These are phyloP conservation scores for Plestiodon gilberti DNA, from an alignment of 2,113 vertebrate genomes.

Conservation along the genomic window DNA sequence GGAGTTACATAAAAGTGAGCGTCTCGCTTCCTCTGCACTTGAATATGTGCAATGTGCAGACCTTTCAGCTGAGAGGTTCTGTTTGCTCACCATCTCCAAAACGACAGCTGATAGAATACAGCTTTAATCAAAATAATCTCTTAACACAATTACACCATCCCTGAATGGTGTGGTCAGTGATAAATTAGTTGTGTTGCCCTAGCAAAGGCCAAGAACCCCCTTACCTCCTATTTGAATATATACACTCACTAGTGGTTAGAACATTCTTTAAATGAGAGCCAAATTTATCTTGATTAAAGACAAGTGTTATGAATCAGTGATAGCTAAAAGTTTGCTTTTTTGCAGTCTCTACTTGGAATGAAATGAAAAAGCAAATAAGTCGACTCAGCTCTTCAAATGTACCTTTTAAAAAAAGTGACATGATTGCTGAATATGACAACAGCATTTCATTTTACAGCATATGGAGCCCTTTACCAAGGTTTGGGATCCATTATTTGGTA, in stretches of 20 bases:
- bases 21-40: not conserved
- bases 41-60: constrained; percentile 3
- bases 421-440: constrained; percentile 55
- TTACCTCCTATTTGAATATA: constrained; percentile 42
- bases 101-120: constrained; percentile 17
- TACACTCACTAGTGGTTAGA: constrained; percentile 54
- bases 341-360: constrained; percentile 45
- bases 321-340: constrained; percentile 51
- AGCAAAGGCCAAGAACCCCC: constrained; percentile 20
- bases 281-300: constrained; percentile 70
- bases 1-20: not conserved
- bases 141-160: constrained; percentile 18
- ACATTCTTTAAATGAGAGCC: constrained; percentile 53
- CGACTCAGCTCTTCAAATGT: constrained; percentile 56
- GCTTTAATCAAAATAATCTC: constrained; percentile 10
- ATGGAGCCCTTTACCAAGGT: constrained; percentile 51
- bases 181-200: constrained; percentile 18
- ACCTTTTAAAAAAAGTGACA: not conserved
- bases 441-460: constrained; percentile 51
- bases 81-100: constrained; percentile 2
- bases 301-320: constrained; percentile 65
- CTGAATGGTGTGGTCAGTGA: constrained; percentile 6
- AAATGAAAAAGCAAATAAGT: constrained; percentile 51
- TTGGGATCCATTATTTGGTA: constrained; percentile 61
- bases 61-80: not conserved